A percentile compares a stretch with the other conserved stretches of the same genome.
Evolutionary conservation across 2,888 invertebrate species (phyloP).

Genomic region (Cactoblastis cactorum): DNA sequence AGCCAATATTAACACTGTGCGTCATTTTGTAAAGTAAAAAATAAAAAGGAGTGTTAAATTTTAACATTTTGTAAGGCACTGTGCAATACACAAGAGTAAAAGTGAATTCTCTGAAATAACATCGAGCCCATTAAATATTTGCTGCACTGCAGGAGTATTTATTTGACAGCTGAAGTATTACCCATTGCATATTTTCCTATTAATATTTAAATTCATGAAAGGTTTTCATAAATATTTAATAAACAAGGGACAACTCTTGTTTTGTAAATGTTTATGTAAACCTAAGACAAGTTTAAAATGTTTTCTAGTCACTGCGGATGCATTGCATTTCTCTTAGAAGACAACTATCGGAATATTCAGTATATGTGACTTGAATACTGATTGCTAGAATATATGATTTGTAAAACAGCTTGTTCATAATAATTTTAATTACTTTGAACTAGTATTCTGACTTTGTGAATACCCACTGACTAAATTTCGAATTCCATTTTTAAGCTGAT

Average conservation of each 20-base stretch:
- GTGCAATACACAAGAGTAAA: background rate
- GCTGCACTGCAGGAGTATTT: background rate
- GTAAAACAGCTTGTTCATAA: background rate
- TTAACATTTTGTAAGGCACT: background rate
- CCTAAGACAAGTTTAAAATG: background rate
- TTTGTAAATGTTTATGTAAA: too few relatives aligned
- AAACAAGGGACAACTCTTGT: background rate
- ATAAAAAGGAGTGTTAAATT: too few relatives aligned
- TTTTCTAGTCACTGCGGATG: background rate
- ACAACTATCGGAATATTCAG: background rate
- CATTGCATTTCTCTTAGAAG: background rate
- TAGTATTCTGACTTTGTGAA: too few relatives aligned
- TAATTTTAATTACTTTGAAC: background rate
- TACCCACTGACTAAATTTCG: too few relatives aligned
- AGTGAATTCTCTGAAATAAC: background rate
- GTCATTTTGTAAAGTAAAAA: background rate
- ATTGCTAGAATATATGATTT: background rate
- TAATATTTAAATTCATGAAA: conserved; percentile 5
- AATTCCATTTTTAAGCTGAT: too few relatives aligned
- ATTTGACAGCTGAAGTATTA: conserved; percentile 11
- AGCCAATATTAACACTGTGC: too few relatives aligned
- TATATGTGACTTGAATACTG: conserved; percentile 1
- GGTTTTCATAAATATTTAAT: conserved; percentile 4
- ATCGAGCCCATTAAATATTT: background rate
- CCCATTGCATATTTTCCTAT: conserved; percentile 4